Conservation (phyloP, 2,113 vertebrate species). For the Mirza zaza region DNA sequence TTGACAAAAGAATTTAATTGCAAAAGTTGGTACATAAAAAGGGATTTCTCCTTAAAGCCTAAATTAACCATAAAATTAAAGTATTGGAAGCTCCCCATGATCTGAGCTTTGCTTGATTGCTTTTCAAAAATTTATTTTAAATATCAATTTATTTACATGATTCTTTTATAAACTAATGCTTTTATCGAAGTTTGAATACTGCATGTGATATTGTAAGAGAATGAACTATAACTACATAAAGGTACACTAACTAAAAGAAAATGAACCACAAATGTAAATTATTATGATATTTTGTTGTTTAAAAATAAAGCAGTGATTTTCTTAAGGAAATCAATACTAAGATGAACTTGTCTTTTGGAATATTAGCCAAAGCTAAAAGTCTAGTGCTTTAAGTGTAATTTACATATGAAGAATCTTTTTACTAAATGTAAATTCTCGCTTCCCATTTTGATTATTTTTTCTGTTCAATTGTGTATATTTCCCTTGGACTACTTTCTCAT, state of each 20-base stretch:
- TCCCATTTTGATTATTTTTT: neutral
- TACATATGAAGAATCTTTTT: neutral
- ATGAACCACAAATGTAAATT: neutral
- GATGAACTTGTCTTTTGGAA: neutral
- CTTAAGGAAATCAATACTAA: neutral
- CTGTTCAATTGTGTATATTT: neutral
- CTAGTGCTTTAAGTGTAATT: neutral
- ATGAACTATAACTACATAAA: neutral
- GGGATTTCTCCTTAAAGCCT: neutral
- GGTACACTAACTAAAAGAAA: neutral
- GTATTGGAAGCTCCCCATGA: neutral
- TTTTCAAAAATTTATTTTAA: slow-evolving; percentile 38
- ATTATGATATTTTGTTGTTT: neutral
- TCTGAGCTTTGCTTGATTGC: neutral
- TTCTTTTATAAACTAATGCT: neutral
- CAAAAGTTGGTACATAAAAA: neutral
- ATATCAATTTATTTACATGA: neutral
- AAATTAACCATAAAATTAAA: slow-evolving; percentile 13
- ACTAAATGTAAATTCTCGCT: neutral
- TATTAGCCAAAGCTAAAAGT: neutral
- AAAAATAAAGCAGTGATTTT: neutral
- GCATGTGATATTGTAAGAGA: neutral
- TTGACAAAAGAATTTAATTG: neutral
- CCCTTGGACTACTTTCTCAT: neutral
- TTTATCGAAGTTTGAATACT: neutral